Percentiles rank a stretch among this genome's conserved stretches.
phyloP scores from a whole-genome alignment of 2,113 vertebrate species.

The Brachyistius frenatus region DNA sequence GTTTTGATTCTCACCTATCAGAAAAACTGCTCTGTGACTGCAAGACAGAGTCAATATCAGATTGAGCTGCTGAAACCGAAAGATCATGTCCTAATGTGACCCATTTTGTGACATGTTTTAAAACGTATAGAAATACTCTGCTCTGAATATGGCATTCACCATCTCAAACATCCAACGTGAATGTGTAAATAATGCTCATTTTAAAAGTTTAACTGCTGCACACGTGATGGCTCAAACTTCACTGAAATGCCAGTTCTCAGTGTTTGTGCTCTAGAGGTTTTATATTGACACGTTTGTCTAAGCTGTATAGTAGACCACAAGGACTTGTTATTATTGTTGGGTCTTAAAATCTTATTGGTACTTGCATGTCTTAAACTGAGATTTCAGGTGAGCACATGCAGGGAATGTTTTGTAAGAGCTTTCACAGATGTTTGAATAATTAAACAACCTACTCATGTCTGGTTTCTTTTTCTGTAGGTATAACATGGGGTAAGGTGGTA shows the following conservation, averaged over 20 bases:
- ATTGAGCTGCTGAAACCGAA: constrained; percentile 6
- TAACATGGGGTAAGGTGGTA: constrained; percentile 98
- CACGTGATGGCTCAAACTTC: too few relatives aligned
- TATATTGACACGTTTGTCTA: not conserved
- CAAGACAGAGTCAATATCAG: constrained; percentile 27
- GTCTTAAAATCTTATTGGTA: not conserved
- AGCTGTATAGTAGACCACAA: not conserved
- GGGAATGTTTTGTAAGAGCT: too few relatives aligned
- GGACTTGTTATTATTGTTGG: not conserved
- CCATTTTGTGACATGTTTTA: too few relatives aligned
- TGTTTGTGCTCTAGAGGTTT: not conserved
- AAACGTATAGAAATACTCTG: too few relatives aligned
- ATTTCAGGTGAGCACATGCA: not conserved
- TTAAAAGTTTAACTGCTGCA: not conserved
- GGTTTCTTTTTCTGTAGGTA: constrained; percentile 82
- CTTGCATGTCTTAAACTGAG: not conserved
- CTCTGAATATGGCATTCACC: too few relatives aligned
- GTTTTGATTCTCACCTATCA: not conserved
- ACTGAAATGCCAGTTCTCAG: too few relatives aligned
- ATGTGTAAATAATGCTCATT: not conserved
- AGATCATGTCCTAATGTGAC: not conserved
- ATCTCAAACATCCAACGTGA: too few relatives aligned
- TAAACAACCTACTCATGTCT: not conserved
- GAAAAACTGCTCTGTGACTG: not conserved
- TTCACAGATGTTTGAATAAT: not conserved